A percentile compares a stretch with the other conserved stretches of the same genome.
Evolutionary conservation across 23 tunicate genomes (phyloP).

Genomic region (Styela clava): DNA sequence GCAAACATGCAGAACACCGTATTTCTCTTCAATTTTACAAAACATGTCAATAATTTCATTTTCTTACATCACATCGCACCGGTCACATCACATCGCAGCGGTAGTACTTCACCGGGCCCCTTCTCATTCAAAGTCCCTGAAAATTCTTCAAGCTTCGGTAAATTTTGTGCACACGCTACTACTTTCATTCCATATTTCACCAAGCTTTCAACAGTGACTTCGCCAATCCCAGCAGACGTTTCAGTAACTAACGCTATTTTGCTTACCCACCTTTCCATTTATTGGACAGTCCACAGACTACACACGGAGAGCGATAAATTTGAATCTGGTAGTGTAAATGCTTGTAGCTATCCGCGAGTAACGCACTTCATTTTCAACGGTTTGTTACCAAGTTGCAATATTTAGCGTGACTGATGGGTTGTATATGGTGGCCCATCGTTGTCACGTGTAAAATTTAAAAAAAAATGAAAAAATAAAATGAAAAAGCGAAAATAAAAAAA

Average conservation of each 20-base stretch:
- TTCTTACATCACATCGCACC: neutral
- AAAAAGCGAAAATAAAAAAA: too few relatives aligned
- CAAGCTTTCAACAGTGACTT: neutral
- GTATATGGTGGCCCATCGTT: too few relatives aligned
- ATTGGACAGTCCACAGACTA: too few relatives aligned
- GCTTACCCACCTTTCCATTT: neutral
- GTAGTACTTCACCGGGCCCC: neutral
- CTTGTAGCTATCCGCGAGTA: too few relatives aligned
- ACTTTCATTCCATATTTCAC: neutral
- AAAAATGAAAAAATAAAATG: too few relatives aligned
- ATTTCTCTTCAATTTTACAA: neutral
- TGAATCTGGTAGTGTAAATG: too few relatives aligned
- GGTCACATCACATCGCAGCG: neutral
- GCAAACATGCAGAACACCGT: neutral
- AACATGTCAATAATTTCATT: neutral
- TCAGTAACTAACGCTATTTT: conserved; percentile 11
- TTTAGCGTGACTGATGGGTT: too few relatives aligned
- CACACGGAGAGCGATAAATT: too few relatives aligned
- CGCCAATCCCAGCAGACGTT: conserved; percentile 4
- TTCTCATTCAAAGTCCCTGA: neutral
- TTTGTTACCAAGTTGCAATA: too few relatives aligned
- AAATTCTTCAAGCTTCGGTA: neutral
- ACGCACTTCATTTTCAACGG: too few relatives aligned
- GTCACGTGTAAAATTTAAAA: too few relatives aligned
- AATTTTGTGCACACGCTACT: neutral